Base-by-base conservation (phyloP, 2,888 invertebrate genomes). In the Heteromurus nitidus region DNA sequence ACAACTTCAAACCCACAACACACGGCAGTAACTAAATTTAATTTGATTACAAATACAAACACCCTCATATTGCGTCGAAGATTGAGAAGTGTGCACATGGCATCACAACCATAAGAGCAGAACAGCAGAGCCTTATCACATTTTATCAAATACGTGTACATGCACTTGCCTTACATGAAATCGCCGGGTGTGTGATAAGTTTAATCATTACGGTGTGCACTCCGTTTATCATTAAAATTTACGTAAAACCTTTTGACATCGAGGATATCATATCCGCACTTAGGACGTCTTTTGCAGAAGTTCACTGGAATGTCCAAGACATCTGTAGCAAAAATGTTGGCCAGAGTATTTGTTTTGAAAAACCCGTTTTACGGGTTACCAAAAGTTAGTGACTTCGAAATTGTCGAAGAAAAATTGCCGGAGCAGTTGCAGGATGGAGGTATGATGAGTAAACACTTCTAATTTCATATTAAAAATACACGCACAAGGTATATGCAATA, bases 391-490 rank as follows among this genome's bases (percentile, higher is more conserved):
- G 93, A 95, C 89, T 92, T 95, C 81, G 89, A 92, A 88, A 88
- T 95, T 22, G 91, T 92, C 0, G 93, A 94, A 88, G 94, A 94
- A 88, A 91, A 92, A 76, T 88, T 95, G 60, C 92, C 92, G 0
- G 79, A 80, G 1, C 55, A 91, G 36, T 87, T 94, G 18, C 90
- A 92, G 88, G 91, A 93, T 90, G 94, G 93, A 90, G 94, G 94
- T 94, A 18, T 22, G 30, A n/a, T 50, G 7, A 9, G n/a, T n/a
- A n/a, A n/a, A n/a, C n/a, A n/a, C n/a, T n/a, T n/a, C n/a, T n/a
- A 31, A 36, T 16, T 65, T n/a, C 7, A 55, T 30, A 28, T 7
- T 58, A 9, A 58, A n/a, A n/a, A n/a, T n/a, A n/a, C n/a, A n/a
- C n/a, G n/a, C 36, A 36, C 7, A 36, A 36, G 18, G 20, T 50